Percentiles rank a stretch among this genome's conserved stretches.
Evolutionary conservation across 2,888 invertebrate genomes (phyloP).

Genomic region (Rugalucina vietnamica): DNA sequence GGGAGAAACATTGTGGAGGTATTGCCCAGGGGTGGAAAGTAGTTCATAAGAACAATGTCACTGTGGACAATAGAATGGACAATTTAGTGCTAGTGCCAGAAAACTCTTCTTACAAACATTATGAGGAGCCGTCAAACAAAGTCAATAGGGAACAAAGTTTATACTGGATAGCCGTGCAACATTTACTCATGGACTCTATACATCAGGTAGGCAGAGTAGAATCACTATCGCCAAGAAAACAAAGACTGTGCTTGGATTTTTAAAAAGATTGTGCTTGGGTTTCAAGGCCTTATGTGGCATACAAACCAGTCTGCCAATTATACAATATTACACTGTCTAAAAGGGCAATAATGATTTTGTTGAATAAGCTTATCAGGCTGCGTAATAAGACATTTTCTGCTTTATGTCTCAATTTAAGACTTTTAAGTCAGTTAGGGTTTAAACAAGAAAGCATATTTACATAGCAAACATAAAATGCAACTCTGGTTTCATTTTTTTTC

Average conservation of each 20-base stretch:
- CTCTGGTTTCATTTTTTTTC: too few species aligned
- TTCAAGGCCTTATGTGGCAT: too few species aligned
- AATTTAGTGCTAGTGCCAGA: slow-evolving; percentile 83
- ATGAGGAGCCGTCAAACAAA: slow-evolving; percentile 73
- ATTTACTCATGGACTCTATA: slow-evolving; percentile 84
- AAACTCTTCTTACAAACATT: slow-evolving; percentile 20
- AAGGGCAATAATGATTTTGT: too few species aligned
- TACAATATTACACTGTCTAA: too few species aligned
- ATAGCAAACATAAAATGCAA: too few species aligned
- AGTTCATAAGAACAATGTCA: slow-evolving; percentile 85
- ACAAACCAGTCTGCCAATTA: too few species aligned
- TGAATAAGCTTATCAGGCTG: too few species aligned
- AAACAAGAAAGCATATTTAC: too few species aligned
- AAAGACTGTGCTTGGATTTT: neutral
- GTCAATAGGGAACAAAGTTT: slow-evolving; percentile 83
- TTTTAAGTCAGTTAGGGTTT: too few species aligned
- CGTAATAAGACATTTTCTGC: too few species aligned
- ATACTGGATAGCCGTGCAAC: slow-evolving; percentile 85
- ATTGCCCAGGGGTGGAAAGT: slow-evolving; percentile 85
- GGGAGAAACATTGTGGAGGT: slow-evolving; percentile 85
- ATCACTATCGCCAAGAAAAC: neutral
- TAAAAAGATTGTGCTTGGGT: too few species aligned
- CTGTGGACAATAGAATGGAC: slow-evolving; percentile 85
- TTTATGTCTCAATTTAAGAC: too few species aligned
- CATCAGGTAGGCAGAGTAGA: slow-evolving; percentile 78